Evolutionary conservation across 64 coral and sea anemone genomes (phyloP).

Genomic region (Stylophora pistillata): DNA sequence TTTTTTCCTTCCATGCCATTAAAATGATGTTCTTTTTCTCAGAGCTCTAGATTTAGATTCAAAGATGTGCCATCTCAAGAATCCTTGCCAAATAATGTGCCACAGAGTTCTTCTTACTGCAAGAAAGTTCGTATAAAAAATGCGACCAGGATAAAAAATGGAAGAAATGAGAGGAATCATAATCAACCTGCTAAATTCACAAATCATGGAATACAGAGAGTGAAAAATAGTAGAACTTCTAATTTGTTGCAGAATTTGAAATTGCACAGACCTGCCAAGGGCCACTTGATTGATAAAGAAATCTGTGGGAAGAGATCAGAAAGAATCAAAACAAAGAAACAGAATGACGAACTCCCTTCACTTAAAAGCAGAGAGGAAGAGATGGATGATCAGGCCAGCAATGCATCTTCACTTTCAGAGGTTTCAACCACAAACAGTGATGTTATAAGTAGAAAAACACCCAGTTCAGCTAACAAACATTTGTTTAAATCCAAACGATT

Average conservation of each 20-base stretch:
- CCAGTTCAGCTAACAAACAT: background rate
- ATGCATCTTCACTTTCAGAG: slow-evolving; percentile 24
- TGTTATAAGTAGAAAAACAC: background rate
- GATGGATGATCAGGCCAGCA: slow-evolving; percentile 13
- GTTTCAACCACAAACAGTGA: slow-evolving; percentile 17
- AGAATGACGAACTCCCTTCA: background rate
- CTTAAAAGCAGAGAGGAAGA: slow-evolving; percentile 6
- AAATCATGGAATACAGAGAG: background rate
- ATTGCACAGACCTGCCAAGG: background rate
- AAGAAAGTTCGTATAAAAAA: slow-evolving; percentile 22
- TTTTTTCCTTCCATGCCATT: background rate
- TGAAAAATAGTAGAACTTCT: slow-evolving; percentile 4
- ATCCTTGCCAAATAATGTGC: background rate
- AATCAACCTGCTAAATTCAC: slow-evolving; percentile 8
- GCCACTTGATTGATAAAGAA: background rate
- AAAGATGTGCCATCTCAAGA: background rate
- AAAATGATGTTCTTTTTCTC: background rate
- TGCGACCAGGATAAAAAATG: slow-evolving; percentile 21
- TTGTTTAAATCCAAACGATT: slow-evolving; percentile 71
- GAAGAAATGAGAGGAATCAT: background rate
- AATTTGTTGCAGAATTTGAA: background rate
- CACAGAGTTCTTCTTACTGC: background rate
- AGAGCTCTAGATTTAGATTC: background rate
- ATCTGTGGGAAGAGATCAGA: slow-evolving; percentile 17
- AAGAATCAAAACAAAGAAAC: slow-evolving; percentile 24